These are phyloP conservation scores for Garrulus glandarius DNA, from an alignment of 2,797 vertebrate genomes.

Conservation along the genomic window DNA sequence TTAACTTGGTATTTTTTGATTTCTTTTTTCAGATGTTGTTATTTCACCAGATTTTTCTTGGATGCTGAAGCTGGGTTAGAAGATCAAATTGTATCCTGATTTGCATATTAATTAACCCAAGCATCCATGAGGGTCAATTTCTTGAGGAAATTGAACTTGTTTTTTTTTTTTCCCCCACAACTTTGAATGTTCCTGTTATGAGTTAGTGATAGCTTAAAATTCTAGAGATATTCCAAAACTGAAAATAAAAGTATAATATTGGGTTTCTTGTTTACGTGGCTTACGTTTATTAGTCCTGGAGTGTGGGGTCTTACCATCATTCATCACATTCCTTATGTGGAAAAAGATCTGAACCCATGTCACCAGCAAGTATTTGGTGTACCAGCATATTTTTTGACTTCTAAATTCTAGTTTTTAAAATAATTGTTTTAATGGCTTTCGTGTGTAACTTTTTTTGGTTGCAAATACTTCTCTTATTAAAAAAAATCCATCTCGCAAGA, in stretches of 20 bases:
- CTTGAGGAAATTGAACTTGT: background rate
- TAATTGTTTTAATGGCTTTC: background rate
- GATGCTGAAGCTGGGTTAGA: background rate
- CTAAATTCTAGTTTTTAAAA: background rate
- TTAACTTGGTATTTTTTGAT: background rate
- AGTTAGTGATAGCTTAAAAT: background rate
- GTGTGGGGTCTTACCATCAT: background rate
- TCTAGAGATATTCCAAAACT: background rate
- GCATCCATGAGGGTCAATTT: background rate
- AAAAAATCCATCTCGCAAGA: background rate
- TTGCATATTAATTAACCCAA: background rate
- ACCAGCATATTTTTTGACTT: background rate
- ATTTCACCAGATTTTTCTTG: background rate
- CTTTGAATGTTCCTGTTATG: background rate
- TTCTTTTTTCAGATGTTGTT: background rate
- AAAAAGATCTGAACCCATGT: background rate
- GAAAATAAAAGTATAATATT: background rate
- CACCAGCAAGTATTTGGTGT: background rate
- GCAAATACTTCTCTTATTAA: background rate
- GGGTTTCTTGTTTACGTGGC: background rate
- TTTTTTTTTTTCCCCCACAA: fast-evolving
- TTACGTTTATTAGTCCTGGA: background rate
- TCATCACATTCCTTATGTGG: background rate
- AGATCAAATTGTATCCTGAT: background rate
- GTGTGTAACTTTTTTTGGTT: fast-evolving